phyloP scores from a whole-genome alignment of 2,797 vertebrate species.

The Gobio occitaniae region DNA sequence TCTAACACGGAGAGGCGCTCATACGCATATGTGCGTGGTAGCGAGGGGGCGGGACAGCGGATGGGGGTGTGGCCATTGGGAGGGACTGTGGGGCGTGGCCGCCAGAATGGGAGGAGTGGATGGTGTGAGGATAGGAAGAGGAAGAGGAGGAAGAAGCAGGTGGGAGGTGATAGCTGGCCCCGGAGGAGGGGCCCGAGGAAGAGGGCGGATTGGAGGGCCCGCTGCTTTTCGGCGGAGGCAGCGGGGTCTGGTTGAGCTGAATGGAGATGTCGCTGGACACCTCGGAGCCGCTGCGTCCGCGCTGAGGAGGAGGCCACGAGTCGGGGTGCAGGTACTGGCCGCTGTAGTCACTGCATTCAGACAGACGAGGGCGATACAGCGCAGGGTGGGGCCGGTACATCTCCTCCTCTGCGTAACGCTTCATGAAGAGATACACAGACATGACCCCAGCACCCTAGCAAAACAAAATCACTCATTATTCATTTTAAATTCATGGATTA shows the following conservation, averaged over 20 bases:
- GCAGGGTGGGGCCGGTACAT: slow-evolving; percentile 87
- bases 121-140: slow-evolving; percentile 77
- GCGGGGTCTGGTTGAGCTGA: slow-evolving; percentile 89
- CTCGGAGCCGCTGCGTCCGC: slow-evolving; percentile 87
- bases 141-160: slow-evolving; percentile 75
- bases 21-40: slow-evolving; percentile 80
- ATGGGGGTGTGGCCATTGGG: slow-evolving; percentile 73
- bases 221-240: slow-evolving; percentile 64
- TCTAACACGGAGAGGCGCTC: slow-evolving; percentile 82
- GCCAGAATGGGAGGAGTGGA: slow-evolving; percentile 70
- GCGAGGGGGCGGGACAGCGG: slow-evolving; percentile 75
- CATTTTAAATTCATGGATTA: neutral
- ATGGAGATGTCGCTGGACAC: slow-evolving; percentile 93
- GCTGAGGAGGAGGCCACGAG: slow-evolving; percentile 82
- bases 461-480: slow-evolving; percentile 4
- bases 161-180: slow-evolving; percentile 76
- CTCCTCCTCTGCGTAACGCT: slow-evolving; percentile 92
- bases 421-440: slow-evolving; percentile 96
- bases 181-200: slow-evolving; percentile 71
- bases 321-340: slow-evolving; percentile 92
- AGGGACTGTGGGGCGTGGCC: slow-evolving; percentile 70
- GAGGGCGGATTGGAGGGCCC: slow-evolving; percentile 36
- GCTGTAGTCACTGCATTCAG: slow-evolving; percentile 92
- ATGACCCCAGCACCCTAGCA: slow-evolving; percentile 90
- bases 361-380: slow-evolving; percentile 91